Conservation (phyloP, 92 coral and sea anemone species). For the Epizoanthus fatuus region DNA sequence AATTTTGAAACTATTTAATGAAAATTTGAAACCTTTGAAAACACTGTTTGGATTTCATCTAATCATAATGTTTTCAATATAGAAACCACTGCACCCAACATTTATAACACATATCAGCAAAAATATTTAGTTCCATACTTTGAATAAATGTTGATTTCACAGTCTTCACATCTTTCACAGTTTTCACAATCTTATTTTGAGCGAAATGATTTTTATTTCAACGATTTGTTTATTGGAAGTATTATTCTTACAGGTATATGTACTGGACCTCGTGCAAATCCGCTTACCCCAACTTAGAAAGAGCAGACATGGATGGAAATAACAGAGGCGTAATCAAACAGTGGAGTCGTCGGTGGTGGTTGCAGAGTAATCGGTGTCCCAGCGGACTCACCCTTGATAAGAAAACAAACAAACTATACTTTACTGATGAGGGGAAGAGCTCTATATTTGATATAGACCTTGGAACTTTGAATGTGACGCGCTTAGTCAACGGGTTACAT, state of each 20-base stretch:
- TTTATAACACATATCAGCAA: too few species aligned
- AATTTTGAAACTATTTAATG: too few species aligned
- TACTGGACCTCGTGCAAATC: slow-evolving; percentile 24
- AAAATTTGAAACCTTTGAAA: too few species aligned
- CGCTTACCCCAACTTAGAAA: neutral
- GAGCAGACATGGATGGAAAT: slow-evolving; percentile 31
- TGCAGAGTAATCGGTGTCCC: slow-evolving; percentile 10
- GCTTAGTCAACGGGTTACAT: neutral
- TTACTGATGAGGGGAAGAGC: slow-evolving; percentile 6
- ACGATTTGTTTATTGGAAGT: too few species aligned
- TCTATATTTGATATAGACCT: slow-evolving; percentile 15
- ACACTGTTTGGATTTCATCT: too few species aligned
- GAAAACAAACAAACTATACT: slow-evolving; percentile 19
- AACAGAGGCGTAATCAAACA: neutral
- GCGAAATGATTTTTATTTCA: too few species aligned
- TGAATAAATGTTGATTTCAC: too few species aligned
- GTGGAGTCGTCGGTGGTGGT: neutral
- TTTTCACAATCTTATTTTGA: too few species aligned
- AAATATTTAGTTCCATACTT: too few species aligned
- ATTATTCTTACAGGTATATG: slow-evolving; percentile 13
- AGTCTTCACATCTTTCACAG: too few species aligned
- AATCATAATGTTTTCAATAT: neutral
- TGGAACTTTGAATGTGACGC: neutral
- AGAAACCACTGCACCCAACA: too few species aligned
- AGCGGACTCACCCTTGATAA: slow-evolving; percentile 17